Conservation (phyloP, 2,113 vertebrate species). For the Protomyctophum bolini region DNA sequence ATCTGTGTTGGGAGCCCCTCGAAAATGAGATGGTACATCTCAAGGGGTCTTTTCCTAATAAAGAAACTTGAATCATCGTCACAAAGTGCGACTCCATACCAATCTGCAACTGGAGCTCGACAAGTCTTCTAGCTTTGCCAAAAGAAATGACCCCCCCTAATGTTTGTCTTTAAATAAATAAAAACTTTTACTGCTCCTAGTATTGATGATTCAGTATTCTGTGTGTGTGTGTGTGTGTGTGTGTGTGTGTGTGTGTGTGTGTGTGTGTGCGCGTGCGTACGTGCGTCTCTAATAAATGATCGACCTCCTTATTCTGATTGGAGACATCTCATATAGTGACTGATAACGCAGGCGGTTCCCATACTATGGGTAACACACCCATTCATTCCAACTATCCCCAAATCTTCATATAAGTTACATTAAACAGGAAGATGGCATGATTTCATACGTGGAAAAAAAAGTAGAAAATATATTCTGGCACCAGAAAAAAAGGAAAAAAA, state of each 20-base stretch:
- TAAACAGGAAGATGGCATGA: conserved; percentile 39
- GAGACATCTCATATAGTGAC: conserved; percentile 26
- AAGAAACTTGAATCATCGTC: too few species aligned
- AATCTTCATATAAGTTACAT: conserved; percentile 66
- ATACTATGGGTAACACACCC: conserved; percentile 58
- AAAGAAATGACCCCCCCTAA: too few species aligned
- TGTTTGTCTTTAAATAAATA: too few species aligned
- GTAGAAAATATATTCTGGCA: conserved; percentile 3
- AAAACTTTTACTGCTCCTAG: too few species aligned
- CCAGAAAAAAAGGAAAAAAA: conserved; percentile 36
- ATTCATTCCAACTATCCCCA: conserved; percentile 61
- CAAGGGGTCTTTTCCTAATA: too few species aligned
- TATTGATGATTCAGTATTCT: too few species aligned
- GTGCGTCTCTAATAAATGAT: conserved; percentile 3
- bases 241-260: not conserved
- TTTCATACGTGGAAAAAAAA: conserved; percentile 42
- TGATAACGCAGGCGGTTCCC: not conserved
- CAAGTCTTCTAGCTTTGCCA: too few species aligned
- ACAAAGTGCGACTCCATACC: too few species aligned
- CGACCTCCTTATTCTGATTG: conserved; percentile 10
- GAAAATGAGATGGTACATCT: too few species aligned
- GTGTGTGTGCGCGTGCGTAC: not conserved
- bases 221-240: conserved; percentile 5
- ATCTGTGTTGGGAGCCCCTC: too few species aligned
- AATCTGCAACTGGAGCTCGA: too few species aligned